Percentiles rank a stretch among this genome's conserved stretches.
Conservation (phyloP, 1,140 invertebrate species). For the Drosophila willistoni region DNA sequence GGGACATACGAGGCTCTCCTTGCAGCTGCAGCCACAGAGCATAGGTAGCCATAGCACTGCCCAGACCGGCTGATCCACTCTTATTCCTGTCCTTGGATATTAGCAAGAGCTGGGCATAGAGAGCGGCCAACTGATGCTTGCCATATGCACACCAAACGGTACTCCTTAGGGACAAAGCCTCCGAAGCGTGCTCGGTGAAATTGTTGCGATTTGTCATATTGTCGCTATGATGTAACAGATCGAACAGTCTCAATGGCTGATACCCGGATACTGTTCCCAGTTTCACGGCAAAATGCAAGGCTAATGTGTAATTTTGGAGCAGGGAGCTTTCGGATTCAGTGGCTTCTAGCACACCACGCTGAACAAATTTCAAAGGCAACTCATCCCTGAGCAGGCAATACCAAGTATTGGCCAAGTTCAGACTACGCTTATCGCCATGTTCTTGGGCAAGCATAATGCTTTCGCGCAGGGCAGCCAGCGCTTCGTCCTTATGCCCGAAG, state of each 20-base stretch:
- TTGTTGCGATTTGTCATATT: constrained; percentile 93
- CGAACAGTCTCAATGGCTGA: constrained; percentile 84
- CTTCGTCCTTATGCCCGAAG: constrained; percentile 93
- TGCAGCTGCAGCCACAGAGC: constrained; percentile 86
- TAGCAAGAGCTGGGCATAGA: constrained; percentile 91
- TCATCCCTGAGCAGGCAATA: constrained; percentile 87
- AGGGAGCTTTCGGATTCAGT: constrained; percentile 84
- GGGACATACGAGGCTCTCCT: constrained; percentile 86
- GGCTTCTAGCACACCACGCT: constrained; percentile 56
- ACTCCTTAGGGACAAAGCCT: constrained; percentile 90
- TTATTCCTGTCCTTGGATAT: constrained; percentile 82
- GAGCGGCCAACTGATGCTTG: constrained; percentile 90
- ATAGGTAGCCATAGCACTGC: constrained; percentile 89
- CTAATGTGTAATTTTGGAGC: constrained; percentile 87
- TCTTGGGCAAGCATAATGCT: constrained; percentile 94
- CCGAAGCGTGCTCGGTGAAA: constrained; percentile 90
- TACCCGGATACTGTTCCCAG: constrained; percentile 82
- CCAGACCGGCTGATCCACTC: constrained; percentile 88
- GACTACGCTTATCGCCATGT: constrained; percentile 91
- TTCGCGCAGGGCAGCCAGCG: constrained; percentile 91
- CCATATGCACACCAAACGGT: constrained; percentile 94
- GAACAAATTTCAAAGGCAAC: constrained; percentile 56
- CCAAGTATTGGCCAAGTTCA: constrained; percentile 94
- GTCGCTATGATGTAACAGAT: constrained; percentile 93
- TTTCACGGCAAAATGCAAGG: constrained; percentile 86